Evolutionary conservation across 2,888 invertebrate species (phyloP), one percentile per base, ranked within the genome.

Genomic region (Andrena dorsata): DNA sequence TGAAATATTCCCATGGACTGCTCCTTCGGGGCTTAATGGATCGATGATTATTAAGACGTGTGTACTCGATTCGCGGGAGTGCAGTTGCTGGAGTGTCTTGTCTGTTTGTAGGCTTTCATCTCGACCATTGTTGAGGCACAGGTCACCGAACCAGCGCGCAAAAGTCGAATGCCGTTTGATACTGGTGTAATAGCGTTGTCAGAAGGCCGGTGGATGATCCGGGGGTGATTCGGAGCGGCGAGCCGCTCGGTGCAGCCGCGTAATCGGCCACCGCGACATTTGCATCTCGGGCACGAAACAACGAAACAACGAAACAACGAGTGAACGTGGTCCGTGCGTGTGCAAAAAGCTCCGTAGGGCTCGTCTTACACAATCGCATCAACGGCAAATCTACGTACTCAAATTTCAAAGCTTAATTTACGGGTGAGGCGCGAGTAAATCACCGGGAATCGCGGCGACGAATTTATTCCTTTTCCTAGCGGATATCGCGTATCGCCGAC

Each of bases 401-500:
- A 83, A 83, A 83, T 83, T 82, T 83, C 83, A 75, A 74, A 78
- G 66, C 64, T 82, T 82, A 82, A 83, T 82, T 83, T 83, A 83
- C 84, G 83, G 75, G 80, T 64, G 56, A 74, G 83, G 74, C 71
- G 77, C 41, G 76, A 75, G 83, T 80, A 83, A 84, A 83, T 80
- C 84, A 76, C 74, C 53, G 23, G 6, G 78, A 74, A 83, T 82
- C 78, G 77, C 73, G 49, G 49, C 74, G 84, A 83, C 80, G 76
- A 83, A 83, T 84, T 84, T 83, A 84, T 83, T 83, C 84, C 80
- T 69, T 75, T 77, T 83, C 84, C 83, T 80, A 83, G 83, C 68
- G 76, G 84, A 85, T 84, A 85, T 82, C 84, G 84, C 85, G 81
- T 85, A 85, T 81, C 84, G 77, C 76, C 76, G 78, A 79, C 83